Base-by-base conservation (phyloP, 2,113 vertebrate species). In the Clupea harengus region DNA sequence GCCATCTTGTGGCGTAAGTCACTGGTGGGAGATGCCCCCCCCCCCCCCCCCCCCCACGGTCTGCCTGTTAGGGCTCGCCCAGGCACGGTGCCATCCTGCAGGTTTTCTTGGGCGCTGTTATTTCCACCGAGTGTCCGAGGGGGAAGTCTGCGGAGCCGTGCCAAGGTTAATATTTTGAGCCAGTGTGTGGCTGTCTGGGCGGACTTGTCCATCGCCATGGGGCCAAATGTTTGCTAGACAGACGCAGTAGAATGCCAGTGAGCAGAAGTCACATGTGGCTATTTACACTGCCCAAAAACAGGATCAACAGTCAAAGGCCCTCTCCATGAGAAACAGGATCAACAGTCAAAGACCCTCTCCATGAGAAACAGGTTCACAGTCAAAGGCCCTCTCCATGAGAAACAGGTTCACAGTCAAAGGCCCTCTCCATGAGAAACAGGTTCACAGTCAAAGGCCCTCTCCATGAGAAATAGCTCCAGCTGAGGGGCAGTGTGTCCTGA, bases 161-260 rank as follows among this genome's bases (percentile, higher is more conserved):
- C 90, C 89, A 90, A 89, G 22, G 80, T 88, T 88, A 86, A 91
- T 85, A 90, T 88, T 91, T 57, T 88, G 60, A 85, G 44, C 85
- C 50, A 17, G 25, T 67, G 85, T 64, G 89, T 45, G 47, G 78
- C 86, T 52, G 45, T 86, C 86, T 86, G 81, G n/a, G 47, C 83
- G 78, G 87, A 86, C 81, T 60, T 57, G 60, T 84, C 50, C 39
- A 20, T 83, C 25, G 9, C 72, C 72, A 17, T 32, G 17, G 6
- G 75, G 67, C 64, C 80, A 82, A 86, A 52, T 82, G 85, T 83
- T 85, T 85, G 82, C 81, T 82, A 86, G 84, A 81, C 57, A 81
- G 47, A 10, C n/a, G 52, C 25, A 15, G 28, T 78, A 17, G 72
- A 46, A 57, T 60, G 81, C 49, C 44, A 50, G 78, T 28, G 39